Evolutionary conservation across 1,140 invertebrate species (phyloP), one percentile per base, ranked within the genome.

Genomic region (Polyergus mexicanus): DNA sequence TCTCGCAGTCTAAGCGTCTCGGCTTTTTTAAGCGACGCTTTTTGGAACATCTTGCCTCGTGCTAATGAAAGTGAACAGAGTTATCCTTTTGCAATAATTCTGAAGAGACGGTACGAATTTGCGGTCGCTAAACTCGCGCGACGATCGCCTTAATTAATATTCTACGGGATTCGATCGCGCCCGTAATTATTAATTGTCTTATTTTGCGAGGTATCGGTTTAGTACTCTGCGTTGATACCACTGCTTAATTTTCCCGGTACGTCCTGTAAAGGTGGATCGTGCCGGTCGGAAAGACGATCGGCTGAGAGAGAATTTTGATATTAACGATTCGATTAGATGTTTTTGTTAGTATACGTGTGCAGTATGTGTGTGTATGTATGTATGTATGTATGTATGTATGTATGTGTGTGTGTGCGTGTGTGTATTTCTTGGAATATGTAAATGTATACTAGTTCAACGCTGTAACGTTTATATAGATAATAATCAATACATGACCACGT

Each of bases 401-500:
- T 41, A 22, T 65, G 38, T 13, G 22, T 68, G 13, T 83, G 22
- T 72, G n/a, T 60, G 16, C 54, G 2, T 68, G n/a, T 35, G 35
- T 13, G 22, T 44, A 16, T 32, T 13, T 58, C 71, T 65, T 44
- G 44, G 47, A 56, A 56, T 35, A 25, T 86, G 71, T 84, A 75
- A 68, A 84, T 83, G 85, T 85, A 89, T 85, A 91, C 84, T 89
- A 90, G 88, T 87, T 90, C 68, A 92, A 92, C 83, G 91, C 90
- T 88, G 85, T 92, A 93, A 93, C 91, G 87, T 92, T 90, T 89
- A 92, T 89, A 89, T 90, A 89, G 90, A 91, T 91, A 90, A 89
- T 91, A 89, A 91, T 90, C 88, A 88, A 91, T 91, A 91, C 90
- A 89, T 89, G 90, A 91, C 90, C 89, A 93, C 91, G 92, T 93